These are phyloP conservation scores for Drosophila ironensis DNA, from an alignment of 1,140 invertebrate genomes.

Conservation along the genomic window DNA sequence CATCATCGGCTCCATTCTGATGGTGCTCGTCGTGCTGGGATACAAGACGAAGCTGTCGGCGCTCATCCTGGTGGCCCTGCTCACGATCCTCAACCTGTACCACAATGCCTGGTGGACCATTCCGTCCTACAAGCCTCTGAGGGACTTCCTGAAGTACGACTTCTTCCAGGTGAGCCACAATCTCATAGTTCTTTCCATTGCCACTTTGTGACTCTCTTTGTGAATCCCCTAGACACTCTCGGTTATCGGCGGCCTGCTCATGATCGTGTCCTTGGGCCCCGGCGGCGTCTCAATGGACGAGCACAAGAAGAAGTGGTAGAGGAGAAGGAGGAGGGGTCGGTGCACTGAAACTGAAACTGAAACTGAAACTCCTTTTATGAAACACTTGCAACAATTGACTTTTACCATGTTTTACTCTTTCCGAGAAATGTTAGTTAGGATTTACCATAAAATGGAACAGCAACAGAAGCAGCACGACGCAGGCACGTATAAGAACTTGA, in stretches of 20 bases:
- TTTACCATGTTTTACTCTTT: constrained; percentile 64
- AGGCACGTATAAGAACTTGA: constrained; percentile 53
- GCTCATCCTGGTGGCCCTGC: constrained; percentile 94
- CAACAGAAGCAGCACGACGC: constrained; percentile 65
- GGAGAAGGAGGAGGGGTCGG: constrained; percentile 25
- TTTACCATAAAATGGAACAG: constrained; percentile 74
- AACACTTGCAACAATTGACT: constrained; percentile 48
- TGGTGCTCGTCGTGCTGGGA: constrained; percentile 97
- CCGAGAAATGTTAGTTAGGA: constrained; percentile 72
- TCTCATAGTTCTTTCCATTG: background rate
- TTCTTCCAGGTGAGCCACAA: constrained; percentile 94
- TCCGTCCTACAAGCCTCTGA: constrained; percentile 95
- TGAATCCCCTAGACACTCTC: constrained; percentile 93
- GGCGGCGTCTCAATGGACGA: constrained; percentile 99
- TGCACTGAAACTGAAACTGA: background rate
- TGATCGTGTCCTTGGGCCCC: constrained; percentile 98
- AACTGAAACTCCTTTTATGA: constrained; percentile 1
- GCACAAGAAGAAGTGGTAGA: constrained; percentile 99
- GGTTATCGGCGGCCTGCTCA: constrained; percentile 98
- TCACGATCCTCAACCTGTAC: constrained; percentile 96
- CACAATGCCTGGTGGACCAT: constrained; percentile 99
- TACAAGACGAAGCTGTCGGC: constrained; percentile 99
- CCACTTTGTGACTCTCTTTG: background rate
- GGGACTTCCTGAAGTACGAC: constrained; percentile 99
- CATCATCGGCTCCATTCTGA: constrained; percentile 95